phyloP scores from a whole-genome alignment of 23 tunicate genomes.

The Styela plicata region DNA sequence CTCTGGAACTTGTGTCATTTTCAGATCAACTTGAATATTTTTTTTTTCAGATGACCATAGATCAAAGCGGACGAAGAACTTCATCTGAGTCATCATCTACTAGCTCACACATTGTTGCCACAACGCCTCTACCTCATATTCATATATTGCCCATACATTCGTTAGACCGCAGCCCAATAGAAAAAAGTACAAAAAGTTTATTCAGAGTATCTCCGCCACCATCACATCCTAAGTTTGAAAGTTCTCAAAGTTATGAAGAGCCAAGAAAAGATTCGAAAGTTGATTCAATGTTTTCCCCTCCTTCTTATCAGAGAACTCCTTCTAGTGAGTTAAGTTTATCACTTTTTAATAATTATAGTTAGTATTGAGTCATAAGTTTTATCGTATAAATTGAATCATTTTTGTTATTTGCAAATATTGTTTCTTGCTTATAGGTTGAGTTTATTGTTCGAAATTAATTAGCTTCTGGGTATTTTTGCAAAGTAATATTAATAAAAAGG shows the following conservation, averaged over 20 bases:
- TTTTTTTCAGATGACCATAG: neutral
- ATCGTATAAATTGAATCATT: too few relatives aligned
- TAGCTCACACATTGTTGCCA: slow-evolving; percentile 7
- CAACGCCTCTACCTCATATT: neutral
- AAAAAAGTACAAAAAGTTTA: slow-evolving; percentile 62
- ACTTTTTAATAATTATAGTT: too few relatives aligned
- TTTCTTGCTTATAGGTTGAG: too few relatives aligned
- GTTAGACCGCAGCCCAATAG: slow-evolving; percentile 33
- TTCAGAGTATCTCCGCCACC: slow-evolving; percentile 20
- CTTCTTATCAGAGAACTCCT: neutral
- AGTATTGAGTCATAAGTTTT: too few relatives aligned
- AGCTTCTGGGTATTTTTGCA: too few relatives aligned
- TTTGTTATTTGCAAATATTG: too few relatives aligned
- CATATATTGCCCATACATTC: neutral
- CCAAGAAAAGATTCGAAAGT: neutral
- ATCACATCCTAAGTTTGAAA: neutral
- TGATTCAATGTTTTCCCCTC: neutral
- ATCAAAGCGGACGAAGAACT: slow-evolving; percentile 1
- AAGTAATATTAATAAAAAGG: too few relatives aligned
- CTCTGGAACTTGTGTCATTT: too few relatives aligned
- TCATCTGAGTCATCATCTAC: slow-evolving; percentile 39
- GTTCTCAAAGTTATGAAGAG: neutral
- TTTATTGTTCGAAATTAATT: too few relatives aligned
- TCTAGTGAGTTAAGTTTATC: neutral
- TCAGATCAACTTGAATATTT: too few relatives aligned